phyloP scores from a whole-genome alignment of 2,797 vertebrate species.

The Balearica regulorum region DNA sequence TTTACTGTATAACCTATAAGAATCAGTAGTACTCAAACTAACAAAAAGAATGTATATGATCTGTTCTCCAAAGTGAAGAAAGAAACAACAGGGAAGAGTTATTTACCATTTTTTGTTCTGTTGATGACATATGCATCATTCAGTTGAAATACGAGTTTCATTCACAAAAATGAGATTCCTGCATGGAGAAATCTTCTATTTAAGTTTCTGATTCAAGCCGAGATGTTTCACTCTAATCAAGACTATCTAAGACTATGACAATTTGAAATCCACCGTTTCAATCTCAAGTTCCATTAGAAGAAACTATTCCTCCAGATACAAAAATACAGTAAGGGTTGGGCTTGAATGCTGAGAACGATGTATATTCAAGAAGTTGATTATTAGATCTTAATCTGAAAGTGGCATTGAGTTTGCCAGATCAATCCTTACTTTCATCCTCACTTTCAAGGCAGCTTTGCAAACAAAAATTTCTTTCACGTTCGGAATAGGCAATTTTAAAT shows the following conservation, averaged over 20 bases:
- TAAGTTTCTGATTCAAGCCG: background rate
- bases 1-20: background rate
- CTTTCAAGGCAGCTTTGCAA: background rate
- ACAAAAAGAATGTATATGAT: background rate
- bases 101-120: background rate
- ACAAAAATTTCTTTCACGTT: background rate
- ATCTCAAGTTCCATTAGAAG: background rate
- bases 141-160: background rate
- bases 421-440: background rate
- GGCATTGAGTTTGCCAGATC: background rate
- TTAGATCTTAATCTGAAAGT: background rate
- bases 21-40: background rate
- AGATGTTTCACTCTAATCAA: background rate
- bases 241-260: background rate
- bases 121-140: background rate
- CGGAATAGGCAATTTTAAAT: background rate
- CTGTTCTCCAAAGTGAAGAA: background rate
- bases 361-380: background rate
- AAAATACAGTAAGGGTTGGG: background rate
- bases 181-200: background rate
- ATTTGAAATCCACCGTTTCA: background rate
- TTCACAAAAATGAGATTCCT: background rate
- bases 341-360: background rate
- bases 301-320: background rate
- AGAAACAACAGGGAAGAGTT: background rate